Evolutionary conservation across 37 sponge, comb jelly and placozoan species (phyloP), one percentile per base, ranked within the genome.

Genomic region (Beroe forskalii): DNA sequence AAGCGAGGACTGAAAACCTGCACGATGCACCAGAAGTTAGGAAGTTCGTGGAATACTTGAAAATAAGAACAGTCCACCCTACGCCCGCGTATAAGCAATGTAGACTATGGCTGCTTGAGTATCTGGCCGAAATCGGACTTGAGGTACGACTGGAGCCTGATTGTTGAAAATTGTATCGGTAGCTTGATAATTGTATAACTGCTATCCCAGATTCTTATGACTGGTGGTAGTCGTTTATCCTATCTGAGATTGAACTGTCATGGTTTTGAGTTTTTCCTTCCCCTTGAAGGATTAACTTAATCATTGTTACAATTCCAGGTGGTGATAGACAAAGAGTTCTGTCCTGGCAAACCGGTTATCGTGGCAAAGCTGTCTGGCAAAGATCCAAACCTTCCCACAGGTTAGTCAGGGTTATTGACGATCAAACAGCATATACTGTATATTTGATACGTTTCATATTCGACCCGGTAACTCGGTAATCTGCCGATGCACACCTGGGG

Each of bases 41-140:
- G 30, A 80, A 44, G 86, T 80, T 80, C 22, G 86, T 80, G 30
- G 86, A 80, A 30, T 80, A 38, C 55, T 48, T 80, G 40, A 41
- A 80, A 25, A 80, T 80, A 80, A 35, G 55, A 43, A 80, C 86
- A n/a, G 86, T 80, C 9, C 86, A 80, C 55, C 86, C 86, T 23
- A 38, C 37, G 12, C 86, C 86, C 6, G 86, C 86, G 25, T 80
- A 80, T 30, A 41, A 80, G 27, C 38, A 80, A 43, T 80, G 40
- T 43, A 39, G 86, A 80, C 55, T 41, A n/a, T 80, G 86, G 86
- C 55, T 80, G 28, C 55, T 80, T 43, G 86, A 80, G 3, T 80
- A 80, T 25, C 30, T 80, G 12, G 86, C 44, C n/a, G 86, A 80
- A 3, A 27, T 80, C 35, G 86, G 86, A n/a, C 55, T 80, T 43